These are phyloP conservation scores for Aporophyla nigra DNA, from an alignment of 2,888 invertebrate species.

Conservation along the genomic window DNA sequence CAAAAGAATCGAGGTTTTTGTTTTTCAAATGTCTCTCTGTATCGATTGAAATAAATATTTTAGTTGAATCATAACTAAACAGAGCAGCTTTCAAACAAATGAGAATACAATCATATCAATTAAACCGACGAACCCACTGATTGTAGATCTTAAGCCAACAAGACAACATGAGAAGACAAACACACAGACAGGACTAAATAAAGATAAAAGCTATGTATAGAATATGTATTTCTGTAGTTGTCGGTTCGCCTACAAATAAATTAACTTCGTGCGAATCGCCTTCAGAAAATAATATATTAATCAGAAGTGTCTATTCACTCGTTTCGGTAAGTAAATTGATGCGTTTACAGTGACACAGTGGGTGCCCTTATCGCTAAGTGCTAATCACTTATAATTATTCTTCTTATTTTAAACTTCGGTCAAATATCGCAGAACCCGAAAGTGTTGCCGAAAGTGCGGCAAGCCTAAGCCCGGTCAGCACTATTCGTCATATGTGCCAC, in stretches of 20 bases:
- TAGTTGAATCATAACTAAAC: background rate
- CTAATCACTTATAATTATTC: background rate
- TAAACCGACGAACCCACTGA: background rate
- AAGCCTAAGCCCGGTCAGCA: slow-evolving; percentile 38
- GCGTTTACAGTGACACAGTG: no score
- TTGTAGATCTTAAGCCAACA: slow-evolving; percentile 6
- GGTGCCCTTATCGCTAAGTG: no score
- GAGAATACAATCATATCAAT: slow-evolving; percentile 16
- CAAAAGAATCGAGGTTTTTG: background rate
- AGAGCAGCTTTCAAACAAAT: background rate
- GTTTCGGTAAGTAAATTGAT: no score
- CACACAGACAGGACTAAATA: no score
- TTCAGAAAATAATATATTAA: no score
- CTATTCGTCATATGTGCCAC: slow-evolving; percentile 82
- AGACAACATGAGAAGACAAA: no score
- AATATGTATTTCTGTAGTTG: no score
- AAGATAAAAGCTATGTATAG: no score
- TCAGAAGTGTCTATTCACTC: no score
- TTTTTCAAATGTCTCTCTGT: background rate
- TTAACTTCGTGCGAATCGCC: no score
- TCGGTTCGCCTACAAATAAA: no score
- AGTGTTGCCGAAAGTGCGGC: slow-evolving; percentile 35
- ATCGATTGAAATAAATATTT: background rate
- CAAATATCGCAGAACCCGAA: slow-evolving; percentile 19
- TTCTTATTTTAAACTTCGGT: background rate